phyloP scores from a whole-genome alignment of 2,888 invertebrate genomes.

The Orthonevra nobilis region DNA sequence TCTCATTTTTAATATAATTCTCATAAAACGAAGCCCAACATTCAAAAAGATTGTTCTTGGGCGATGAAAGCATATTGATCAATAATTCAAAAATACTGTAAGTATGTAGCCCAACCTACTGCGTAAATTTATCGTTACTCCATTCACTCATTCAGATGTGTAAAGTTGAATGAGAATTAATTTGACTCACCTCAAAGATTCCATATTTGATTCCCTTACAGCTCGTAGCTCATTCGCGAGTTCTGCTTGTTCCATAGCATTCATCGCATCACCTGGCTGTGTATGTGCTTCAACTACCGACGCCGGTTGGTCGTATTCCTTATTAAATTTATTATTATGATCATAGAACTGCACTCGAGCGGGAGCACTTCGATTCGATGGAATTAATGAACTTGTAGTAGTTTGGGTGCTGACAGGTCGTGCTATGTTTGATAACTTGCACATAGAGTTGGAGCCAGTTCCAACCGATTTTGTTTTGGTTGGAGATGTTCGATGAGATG shows the following conservation, averaged over 20 bases:
- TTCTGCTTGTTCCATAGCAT: conserved; percentile 76
- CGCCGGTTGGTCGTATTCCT: conserved; percentile 76
- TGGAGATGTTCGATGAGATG: too few species aligned
- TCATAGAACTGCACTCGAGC: conserved; percentile 80
- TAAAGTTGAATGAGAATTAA: too few species aligned
- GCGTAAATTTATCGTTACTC: too few species aligned
- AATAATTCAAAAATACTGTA: too few species aligned
- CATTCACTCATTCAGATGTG: too few species aligned
- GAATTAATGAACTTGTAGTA: conserved; percentile 18
- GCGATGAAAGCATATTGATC: too few species aligned
- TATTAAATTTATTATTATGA: conserved; percentile 80
- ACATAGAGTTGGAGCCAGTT: too few species aligned
- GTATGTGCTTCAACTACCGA: conserved; percentile 77
- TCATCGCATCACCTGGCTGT: conserved; percentile 67
- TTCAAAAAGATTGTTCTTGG: too few species aligned
- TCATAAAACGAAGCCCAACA: too few species aligned
- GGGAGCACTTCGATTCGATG: conserved; percentile 5
- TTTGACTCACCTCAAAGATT: conserved; percentile 72
- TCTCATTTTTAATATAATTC: too few species aligned
- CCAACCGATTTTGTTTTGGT: neutral
- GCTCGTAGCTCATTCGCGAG: conserved; percentile 73
- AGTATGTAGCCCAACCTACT: too few species aligned
- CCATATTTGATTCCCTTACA: conserved; percentile 73
- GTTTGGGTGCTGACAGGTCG: conserved; percentile 12
- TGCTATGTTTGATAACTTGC: neutral